Evolutionary conservation across 2,888 invertebrate species (phyloP).

Genomic region (Dioctria rufipes): DNA sequence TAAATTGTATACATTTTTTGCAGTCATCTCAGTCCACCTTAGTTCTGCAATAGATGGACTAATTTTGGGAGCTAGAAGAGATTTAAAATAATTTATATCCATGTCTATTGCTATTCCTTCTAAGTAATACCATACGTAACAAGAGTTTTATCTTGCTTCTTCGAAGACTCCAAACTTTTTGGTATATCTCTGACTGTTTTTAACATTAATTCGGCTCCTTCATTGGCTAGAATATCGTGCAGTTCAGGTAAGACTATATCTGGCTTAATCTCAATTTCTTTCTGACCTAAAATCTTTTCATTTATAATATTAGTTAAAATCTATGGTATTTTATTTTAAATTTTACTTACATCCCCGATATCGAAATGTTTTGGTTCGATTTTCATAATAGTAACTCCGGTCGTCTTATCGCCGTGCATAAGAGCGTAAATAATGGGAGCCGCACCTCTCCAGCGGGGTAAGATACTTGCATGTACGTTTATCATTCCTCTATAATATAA

Average conservation of each 20-base stretch:
- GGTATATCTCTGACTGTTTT: conserved; percentile 77
- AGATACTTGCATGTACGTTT: conserved; percentile 93
- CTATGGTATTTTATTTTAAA: neutral
- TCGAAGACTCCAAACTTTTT: conserved; percentile 74
- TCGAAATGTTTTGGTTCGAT: conserved; percentile 88
- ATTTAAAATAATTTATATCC: no score
- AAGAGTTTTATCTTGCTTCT: conserved; percentile 75
- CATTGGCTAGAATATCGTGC: conserved; percentile 76
- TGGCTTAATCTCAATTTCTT: conserved; percentile 73
- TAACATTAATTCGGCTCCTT: conserved; percentile 80
- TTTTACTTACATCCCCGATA: conserved; percentile 75
- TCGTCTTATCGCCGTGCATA: conserved; percentile 83
- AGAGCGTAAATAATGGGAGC: conserved; percentile 91
- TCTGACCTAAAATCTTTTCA: conserved; percentile 72
- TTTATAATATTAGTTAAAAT: conserved; percentile 35
- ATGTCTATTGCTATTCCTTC: neutral
- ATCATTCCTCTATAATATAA: conserved; percentile 82
- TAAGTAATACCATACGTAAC: conserved; percentile 79
- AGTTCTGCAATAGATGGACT: conserved; percentile 75
- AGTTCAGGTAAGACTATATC: conserved; percentile 79
- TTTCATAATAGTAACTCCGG: conserved; percentile 91
- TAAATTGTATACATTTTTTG: conserved; percentile 79
- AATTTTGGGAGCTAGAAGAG: conserved; percentile 82
- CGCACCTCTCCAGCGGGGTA: conserved; percentile 95
- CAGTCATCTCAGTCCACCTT: conserved; percentile 78